Evolutionary conservation across 1,140 invertebrate genomes (phyloP), one percentile per base, ranked within the genome.

Genomic region (Rhynchophorus ferrugineus): DNA sequence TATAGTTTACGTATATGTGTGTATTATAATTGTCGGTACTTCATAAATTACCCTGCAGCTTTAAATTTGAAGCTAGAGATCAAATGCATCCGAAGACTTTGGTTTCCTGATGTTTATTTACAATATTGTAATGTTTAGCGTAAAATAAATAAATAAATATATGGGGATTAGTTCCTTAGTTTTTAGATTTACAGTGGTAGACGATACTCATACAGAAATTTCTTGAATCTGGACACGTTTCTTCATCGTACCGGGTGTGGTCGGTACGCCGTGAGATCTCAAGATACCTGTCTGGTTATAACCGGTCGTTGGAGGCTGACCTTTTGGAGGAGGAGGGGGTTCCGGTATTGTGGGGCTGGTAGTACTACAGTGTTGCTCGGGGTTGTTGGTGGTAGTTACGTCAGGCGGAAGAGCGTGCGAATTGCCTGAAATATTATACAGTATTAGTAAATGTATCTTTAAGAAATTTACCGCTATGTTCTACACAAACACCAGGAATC

Each of bases 201-300:
- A n/a, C 17, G 17, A 53, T 21, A 34, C 35, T 83, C 79, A 89
- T 69, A 89, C 87, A 36, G 86, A 89, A 73, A 89, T 89, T 68
- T 89, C 86, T 70, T 89, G 86, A 69, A 89, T 89, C 71, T 89
- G 87, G 55, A 89, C 87, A 60, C 87, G 78, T 71, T 89, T 89
- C 69, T 89, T 89, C 71, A 84, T 80, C 42, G 82, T 80, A 33
- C 81, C 82, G 0, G 79, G 78, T 2, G 77, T 78, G 1, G 68
- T 66, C 7, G 67, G 68, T 13, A 68, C 63, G 9, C 65, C 64
- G 1, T 78, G 74, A 55, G 82, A 75, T 19, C 82, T 64, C 3
- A 84, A 66, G 16, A 84, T 84, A 0, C 82, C 82, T 2, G 71
- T 72, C 57, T 72, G 78, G 53, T 71, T 63, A 11, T 68, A 59